A percentile compares a stretch with the other conserved stretches of the same genome.
phyloP scores from a whole-genome alignment of 2,888 invertebrate species.

The Opisthograptis luteolata region DNA sequence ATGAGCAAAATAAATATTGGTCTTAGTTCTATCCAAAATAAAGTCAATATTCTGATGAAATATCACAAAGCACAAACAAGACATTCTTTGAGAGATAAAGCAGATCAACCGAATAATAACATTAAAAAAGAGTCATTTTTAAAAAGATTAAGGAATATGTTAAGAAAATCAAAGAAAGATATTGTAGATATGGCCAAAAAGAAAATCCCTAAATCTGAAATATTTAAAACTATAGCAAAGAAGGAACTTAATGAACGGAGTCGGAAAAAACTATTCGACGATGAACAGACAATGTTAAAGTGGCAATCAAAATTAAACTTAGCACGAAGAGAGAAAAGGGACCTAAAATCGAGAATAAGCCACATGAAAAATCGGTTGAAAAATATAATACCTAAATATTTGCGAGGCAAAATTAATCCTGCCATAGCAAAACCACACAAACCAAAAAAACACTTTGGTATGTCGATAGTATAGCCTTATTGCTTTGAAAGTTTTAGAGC shows the following conservation, averaged over 20 bases:
- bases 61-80: constrained; percentile 18
- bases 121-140: constrained; percentile 55
- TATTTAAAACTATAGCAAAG: constrained; percentile 51
- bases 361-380: constrained; percentile 51
- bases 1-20: constrained; percentile 46
- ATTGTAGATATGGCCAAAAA: constrained; percentile 48
- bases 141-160: constrained; percentile 53
- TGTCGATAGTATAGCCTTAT: no score
- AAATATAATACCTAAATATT: constrained; percentile 64
- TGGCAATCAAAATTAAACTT: constrained; percentile 62
- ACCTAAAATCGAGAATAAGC: constrained; percentile 27
- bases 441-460: constrained; percentile 32
- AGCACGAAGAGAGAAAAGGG: constrained; percentile 50
- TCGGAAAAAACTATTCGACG: constrained; percentile 47
- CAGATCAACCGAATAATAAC: constrained; percentile 9
- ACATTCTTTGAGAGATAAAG: not conserved
- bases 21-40: constrained; percentile 44
- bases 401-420: constrained; percentile 58
- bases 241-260: constrained; percentile 51
- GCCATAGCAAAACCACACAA: constrained; percentile 40
- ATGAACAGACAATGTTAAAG: constrained; percentile 55
- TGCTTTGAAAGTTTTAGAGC: no score
- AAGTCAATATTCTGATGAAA: constrained; percentile 43
- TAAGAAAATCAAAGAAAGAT: constrained; percentile 56
- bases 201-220: constrained; percentile 52